Evolutionary conservation across 2,888 invertebrate genomes (phyloP).

Genomic region (Stenolophus ochropezus): DNA sequence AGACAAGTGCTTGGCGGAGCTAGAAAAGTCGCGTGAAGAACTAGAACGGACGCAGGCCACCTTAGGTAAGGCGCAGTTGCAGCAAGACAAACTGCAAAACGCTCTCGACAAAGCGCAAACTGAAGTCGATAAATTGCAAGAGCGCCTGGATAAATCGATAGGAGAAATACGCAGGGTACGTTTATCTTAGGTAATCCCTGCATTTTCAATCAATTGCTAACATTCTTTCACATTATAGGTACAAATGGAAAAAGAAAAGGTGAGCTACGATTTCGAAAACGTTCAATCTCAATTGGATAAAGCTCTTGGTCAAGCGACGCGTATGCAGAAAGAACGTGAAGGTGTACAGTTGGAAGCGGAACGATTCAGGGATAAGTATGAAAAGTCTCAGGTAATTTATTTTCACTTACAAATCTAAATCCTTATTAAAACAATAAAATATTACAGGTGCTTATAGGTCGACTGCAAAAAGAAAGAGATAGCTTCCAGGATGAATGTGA

Average conservation of each 20-base stretch:
- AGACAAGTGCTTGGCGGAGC: constrained; percentile 88
- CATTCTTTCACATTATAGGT: constrained; percentile 74
- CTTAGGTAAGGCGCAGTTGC: constrained; percentile 91
- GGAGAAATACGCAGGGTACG: constrained; percentile 88
- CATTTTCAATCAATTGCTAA: neutral
- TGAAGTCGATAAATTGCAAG: constrained; percentile 92
- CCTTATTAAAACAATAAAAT: constrained; percentile 1
- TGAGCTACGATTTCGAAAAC: constrained; percentile 92
- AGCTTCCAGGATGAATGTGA: constrained; percentile 87
- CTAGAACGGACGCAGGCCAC: constrained; percentile 92
- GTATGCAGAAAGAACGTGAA: constrained; percentile 93
- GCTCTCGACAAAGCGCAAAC: constrained; percentile 92
- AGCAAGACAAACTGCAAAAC: constrained; percentile 93
- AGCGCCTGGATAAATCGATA: constrained; percentile 88
- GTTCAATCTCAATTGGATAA: constrained; percentile 94
- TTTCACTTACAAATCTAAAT: neutral
- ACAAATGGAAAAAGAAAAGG: constrained; percentile 93
- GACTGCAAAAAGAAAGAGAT: constrained; percentile 93
- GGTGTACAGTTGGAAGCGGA: constrained; percentile 89
- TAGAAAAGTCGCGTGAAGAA: constrained; percentile 92
- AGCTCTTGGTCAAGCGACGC: constrained; percentile 88
- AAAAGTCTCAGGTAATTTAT: constrained; percentile 87
- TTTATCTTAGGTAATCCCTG: constrained; percentile 59
- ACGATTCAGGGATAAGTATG: constrained; percentile 90
- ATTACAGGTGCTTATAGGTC: constrained; percentile 80